These are phyloP conservation scores for Speoplatyrhinus poulsoni DNA, from an alignment of 2,113 vertebrate genomes.

Conservation along the genomic window DNA sequence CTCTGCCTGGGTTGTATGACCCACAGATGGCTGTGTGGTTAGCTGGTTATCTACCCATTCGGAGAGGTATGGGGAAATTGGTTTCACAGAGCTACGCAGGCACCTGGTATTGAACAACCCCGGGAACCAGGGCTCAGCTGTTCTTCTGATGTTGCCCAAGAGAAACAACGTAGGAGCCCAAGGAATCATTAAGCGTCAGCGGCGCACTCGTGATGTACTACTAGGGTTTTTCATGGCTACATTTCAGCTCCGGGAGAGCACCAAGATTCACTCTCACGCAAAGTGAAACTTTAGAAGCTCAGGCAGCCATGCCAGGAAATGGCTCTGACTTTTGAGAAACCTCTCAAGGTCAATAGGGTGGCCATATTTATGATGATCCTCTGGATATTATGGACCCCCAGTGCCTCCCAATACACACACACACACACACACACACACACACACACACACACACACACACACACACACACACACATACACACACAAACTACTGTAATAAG, in stretches of 20 bases:
- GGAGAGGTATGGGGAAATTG: not conserved
- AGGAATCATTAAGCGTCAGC: slow-evolving; percentile 16
- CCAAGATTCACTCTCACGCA: not conserved
- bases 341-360: not conserved
- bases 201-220: slow-evolving; percentile 40
- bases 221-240: slow-evolving; percentile 6
- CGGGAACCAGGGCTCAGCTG: slow-evolving; percentile 63
- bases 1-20: slow-evolving; percentile 28
- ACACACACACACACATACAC: not conserved
- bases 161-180: slow-evolving; percentile 22
- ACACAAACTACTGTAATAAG: not conserved
- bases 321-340: not conserved
- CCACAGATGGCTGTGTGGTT: slow-evolving; percentile 41
- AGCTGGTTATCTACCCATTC: not conserved
- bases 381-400: not conserved
- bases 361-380: no score
- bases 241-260: slow-evolving; percentile 2
- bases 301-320: not conserved
- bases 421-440: not conserved
- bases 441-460: not conserved
- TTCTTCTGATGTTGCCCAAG: slow-evolving; percentile 46
- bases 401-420: not conserved
- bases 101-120: slow-evolving; percentile 44
- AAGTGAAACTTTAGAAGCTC: not conserved
- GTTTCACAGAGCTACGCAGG: slow-evolving; percentile 30